Percentiles rank a stretch among this genome's conserved stretches.
phyloP scores from a whole-genome alignment of 2,888 invertebrate genomes.

The Aphodius granarius region DNA sequence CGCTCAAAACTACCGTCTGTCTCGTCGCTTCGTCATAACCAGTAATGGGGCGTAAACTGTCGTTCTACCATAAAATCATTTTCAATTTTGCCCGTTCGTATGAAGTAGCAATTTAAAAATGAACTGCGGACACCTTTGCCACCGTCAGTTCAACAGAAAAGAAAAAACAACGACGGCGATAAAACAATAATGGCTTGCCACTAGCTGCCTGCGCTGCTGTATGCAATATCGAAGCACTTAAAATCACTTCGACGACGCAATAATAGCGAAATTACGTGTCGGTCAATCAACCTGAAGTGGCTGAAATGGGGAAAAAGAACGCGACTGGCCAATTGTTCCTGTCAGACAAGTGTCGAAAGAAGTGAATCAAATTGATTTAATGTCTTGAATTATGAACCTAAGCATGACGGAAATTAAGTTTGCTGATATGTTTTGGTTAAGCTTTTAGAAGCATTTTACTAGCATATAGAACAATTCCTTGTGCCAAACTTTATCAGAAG shows the following conservation, averaged over 20 bases:
- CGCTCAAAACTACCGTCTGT: too few relatives aligned
- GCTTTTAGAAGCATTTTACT: too few relatives aligned
- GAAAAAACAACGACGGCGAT: neutral
- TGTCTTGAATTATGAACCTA: conserved; percentile 1
- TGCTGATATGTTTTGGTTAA: too few relatives aligned
- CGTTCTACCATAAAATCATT: neutral
- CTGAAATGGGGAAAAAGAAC: conserved; percentile 34
- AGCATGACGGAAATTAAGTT: neutral
- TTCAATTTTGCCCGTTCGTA: neutral
- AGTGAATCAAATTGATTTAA: neutral
- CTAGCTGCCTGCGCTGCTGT: neutral
- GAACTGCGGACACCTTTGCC: neutral
- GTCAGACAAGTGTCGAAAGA: conserved; percentile 29
- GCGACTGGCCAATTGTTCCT: conserved; percentile 36
- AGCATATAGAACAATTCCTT: neutral
- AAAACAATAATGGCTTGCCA: neutral
- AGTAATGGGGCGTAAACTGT: neutral
- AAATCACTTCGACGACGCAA: conserved; percentile 17
- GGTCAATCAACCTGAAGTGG: conserved; percentile 40
- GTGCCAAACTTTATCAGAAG: too few relatives aligned
- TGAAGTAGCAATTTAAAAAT: neutral
- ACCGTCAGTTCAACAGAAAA: neutral
- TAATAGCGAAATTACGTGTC: conserved; percentile 30
- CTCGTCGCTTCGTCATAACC: neutral
- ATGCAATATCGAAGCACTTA: conserved; percentile 26